Conservation (phyloP, 2,888 invertebrate species). For the Tiphia femorata region DNA sequence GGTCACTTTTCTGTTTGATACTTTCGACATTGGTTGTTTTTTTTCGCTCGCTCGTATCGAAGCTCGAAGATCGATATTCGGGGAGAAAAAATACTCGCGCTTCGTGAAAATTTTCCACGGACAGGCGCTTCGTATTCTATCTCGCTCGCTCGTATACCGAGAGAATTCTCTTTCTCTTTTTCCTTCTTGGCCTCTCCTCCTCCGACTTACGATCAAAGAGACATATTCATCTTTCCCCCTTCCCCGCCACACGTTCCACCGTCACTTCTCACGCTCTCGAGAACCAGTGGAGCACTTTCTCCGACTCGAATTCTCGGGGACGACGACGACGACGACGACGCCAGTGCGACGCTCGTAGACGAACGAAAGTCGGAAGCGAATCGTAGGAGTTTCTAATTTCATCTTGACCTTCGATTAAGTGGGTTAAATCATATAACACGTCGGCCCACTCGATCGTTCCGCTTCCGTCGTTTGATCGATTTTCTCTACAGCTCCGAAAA, state of each 20-base stretch:
- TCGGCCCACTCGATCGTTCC: conserved; percentile 15
- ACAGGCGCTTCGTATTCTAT: too few species aligned
- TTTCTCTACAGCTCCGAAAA: too few species aligned
- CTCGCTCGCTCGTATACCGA: too few species aligned
- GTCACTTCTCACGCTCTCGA: conserved; percentile 4
- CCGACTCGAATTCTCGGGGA: conserved; percentile 37
- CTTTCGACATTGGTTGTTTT: too few species aligned
- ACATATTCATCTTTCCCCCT: conserved; percentile 3
- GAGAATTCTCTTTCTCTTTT: background rate
- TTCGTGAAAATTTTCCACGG: too few species aligned
- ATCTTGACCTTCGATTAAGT: conserved; percentile 47
- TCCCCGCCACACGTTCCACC: background rate
- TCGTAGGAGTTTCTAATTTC: conserved; percentile 55
- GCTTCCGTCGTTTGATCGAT: conserved; percentile 13
- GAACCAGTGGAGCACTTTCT: conserved; percentile 36
- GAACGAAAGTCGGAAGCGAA: conserved; percentile 53
- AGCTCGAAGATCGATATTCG: too few species aligned
- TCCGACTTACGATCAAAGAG: conserved; percentile 3
- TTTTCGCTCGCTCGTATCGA: too few species aligned
- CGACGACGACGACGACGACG: too few species aligned
- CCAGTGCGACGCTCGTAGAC: conserved; percentile 27
- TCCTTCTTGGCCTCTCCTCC: background rate
- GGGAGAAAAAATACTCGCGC: too few species aligned
- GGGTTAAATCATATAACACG: conserved; percentile 44
- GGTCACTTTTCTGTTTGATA: too few species aligned